Evolutionary conservation across 2,888 invertebrate genomes (phyloP).

Genomic region (Physocephala rufipes): DNA sequence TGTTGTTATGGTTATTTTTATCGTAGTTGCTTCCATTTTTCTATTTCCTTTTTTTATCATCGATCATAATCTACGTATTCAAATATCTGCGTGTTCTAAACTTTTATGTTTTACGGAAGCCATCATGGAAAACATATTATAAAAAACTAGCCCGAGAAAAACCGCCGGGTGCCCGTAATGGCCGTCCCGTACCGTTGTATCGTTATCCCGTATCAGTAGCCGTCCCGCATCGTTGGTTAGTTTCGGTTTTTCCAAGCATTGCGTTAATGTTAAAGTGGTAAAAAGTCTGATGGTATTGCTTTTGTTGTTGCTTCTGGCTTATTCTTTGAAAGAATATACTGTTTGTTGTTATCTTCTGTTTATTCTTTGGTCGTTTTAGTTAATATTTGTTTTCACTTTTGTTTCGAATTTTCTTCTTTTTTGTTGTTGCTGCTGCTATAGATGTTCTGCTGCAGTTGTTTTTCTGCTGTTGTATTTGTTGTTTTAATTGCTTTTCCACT

Average conservation of each 20-base stretch:
- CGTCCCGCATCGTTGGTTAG: neutral
- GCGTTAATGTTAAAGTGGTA: no score
- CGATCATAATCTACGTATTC: neutral
- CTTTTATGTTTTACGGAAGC: neutral
- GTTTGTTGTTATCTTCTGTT: neutral
- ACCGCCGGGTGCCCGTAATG: no score
- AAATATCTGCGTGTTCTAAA: constrained; percentile 1
- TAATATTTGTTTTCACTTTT: neutral
- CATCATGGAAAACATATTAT: neutral
- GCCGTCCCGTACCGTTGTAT: neutral
- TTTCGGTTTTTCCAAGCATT: no score
- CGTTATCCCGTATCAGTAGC: no score
- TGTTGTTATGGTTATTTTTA: no score
- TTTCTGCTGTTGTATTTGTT: no score
- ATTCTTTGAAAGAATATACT: neutral
- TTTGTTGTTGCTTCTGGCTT: neutral
- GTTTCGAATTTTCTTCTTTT: neutral
- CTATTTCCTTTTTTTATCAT: neutral
- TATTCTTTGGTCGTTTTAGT: neutral
- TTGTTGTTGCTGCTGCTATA: neutral
- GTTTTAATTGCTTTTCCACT: neutral
- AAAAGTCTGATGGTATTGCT: neutral
- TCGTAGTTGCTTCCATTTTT: no score
- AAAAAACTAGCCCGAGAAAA: no score
- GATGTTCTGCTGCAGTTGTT: neutral